Evolutionary conservation across 2,888 invertebrate genomes (phyloP), one percentile per base, ranked within the genome.

Genomic region (Parapristionchus giblindavisi): DNA sequence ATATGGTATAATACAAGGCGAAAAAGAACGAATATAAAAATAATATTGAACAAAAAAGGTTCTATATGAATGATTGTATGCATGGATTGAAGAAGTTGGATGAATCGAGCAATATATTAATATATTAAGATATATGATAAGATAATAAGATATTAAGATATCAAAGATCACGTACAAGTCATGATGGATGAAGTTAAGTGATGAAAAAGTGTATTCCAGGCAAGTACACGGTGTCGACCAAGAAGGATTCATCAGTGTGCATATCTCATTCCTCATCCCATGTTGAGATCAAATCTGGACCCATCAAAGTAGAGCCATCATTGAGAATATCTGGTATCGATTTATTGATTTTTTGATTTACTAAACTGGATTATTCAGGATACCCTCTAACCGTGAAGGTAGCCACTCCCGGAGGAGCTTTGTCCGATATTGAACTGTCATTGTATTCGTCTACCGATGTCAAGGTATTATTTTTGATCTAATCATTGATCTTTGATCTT

Each of bases 181-280:
- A n/a, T n/a, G n/a, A n/a, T n/a, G n/a, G n/a, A n/a, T n/a, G n/a
- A n/a, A n/a, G n/a, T n/a, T n/a, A n/a, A n/a, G n/a, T n/a, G 32
- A 34, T 34, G 8, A 60, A 75, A 54, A 38, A 21, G 17, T 36
- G 32, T 21, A 32, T 77, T 75, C 70, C 56, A 84, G 84, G 86
- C 11, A 79, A 79, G 38, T 87, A 87, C 56, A 80, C 81, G 60
- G 85, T 87, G 17, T 79, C 82, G 8, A 83, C 86, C 21, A 79
- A 76, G 21, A 60, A 80, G 6, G 78, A 76, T 6, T 77, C 81
- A n/a, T 80, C 80, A 0, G 83, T 84, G 40, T 87, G 87, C 75
- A 81, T 87, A 51, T 80, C 83, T 4, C 77, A 80, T 6, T 83
- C 84, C 48, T 79, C 76, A 11, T 76, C 84, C 17, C 34, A 75